These are phyloP conservation scores for Macroramphosus scolopax DNA, from an alignment of 2,797 vertebrate genomes.

Conservation along the genomic window DNA sequence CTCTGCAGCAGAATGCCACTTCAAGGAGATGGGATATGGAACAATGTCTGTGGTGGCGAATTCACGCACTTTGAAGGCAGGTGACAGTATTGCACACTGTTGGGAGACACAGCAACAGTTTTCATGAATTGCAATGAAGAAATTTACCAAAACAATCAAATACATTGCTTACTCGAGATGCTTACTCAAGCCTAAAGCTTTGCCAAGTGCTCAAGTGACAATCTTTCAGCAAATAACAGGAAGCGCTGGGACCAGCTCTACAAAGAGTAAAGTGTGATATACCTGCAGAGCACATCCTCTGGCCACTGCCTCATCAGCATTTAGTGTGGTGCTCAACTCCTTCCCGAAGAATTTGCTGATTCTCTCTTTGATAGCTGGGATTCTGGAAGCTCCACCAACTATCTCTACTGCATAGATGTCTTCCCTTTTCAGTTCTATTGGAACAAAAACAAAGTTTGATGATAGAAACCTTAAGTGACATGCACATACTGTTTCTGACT, in stretches of 20 bases:
- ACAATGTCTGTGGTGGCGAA: slow-evolving; percentile 95
- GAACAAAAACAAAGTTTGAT: slow-evolving; percentile 11
- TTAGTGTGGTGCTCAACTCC: slow-evolving; percentile 93
- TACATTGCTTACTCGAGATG: background rate
- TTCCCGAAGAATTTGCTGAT: slow-evolving; percentile 97
- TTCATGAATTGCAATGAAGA: slow-evolving; percentile 1
- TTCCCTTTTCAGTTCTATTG: slow-evolving; percentile 89
- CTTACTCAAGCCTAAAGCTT: background rate
- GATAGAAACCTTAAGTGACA: background rate
- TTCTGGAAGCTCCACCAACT: slow-evolving; percentile 94
- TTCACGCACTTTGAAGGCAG: slow-evolving; percentile 98
- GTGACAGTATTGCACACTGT: slow-evolving; percentile 97
- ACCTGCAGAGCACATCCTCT: slow-evolving; percentile 97
- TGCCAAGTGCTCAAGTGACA: background rate
- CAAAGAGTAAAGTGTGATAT: slow-evolving; percentile 1
- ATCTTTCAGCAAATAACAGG: background rate
- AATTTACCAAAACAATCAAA: background rate
- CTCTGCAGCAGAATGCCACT: slow-evolving; percentile 96
- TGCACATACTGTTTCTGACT: background rate
- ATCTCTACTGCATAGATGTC: slow-evolving; percentile 98
- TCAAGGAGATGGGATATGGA: slow-evolving; percentile 90
- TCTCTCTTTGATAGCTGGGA: slow-evolving; percentile 92
- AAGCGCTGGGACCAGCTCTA: background rate
- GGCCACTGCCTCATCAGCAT: slow-evolving; percentile 96
- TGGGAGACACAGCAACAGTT: slow-evolving; percentile 23